phyloP scores from a whole-genome alignment of 2,797 vertebrate species.

The Lindbergichthys nudifrons region DNA sequence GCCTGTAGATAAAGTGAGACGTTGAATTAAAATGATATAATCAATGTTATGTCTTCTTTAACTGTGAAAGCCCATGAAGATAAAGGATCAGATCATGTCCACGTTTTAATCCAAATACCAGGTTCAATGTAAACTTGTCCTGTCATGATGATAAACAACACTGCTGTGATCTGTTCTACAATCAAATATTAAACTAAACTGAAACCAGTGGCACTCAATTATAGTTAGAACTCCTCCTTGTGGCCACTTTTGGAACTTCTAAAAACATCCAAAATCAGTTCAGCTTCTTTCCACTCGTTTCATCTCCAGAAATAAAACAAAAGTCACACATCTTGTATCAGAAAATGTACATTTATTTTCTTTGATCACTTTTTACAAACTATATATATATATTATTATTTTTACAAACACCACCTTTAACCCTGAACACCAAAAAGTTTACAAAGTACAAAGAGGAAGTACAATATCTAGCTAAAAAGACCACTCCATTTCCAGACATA shows the following conservation, averaged over 20 bases:
- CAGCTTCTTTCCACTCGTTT: neutral
- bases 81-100: slow-evolving; percentile 11
- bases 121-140: slow-evolving; percentile 15
- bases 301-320: slow-evolving; percentile 31
- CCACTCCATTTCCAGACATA: slow-evolving; percentile 40
- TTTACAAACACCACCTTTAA: slow-evolving; percentile 66
- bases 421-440: slow-evolving; percentile 56
- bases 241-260: slow-evolving; percentile 43
- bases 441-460: slow-evolving; percentile 60
- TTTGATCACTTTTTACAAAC: slow-evolving; percentile 59
- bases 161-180: slow-evolving; percentile 19
- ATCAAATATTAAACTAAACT: slow-evolving; percentile 23
- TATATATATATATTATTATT: slow-evolving; percentile 30
- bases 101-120: slow-evolving; percentile 22
- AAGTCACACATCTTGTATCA: slow-evolving; percentile 30
- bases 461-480: slow-evolving; percentile 46
- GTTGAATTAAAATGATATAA: slow-evolving; percentile 35
- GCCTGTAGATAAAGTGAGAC: slow-evolving; percentile 28
- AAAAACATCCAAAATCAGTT: slow-evolving; percentile 8
- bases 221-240: slow-evolving; percentile 55
- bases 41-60: slow-evolving; percentile 17
- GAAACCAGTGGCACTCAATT: neutral
- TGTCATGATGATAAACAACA: slow-evolving; percentile 10
- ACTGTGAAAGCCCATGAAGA: slow-evolving; percentile 14
- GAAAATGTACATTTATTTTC: slow-evolving; percentile 74